Evolutionary conservation across 2,113 vertebrate species (phyloP).

Genomic region (Bos javanicus): DNA sequence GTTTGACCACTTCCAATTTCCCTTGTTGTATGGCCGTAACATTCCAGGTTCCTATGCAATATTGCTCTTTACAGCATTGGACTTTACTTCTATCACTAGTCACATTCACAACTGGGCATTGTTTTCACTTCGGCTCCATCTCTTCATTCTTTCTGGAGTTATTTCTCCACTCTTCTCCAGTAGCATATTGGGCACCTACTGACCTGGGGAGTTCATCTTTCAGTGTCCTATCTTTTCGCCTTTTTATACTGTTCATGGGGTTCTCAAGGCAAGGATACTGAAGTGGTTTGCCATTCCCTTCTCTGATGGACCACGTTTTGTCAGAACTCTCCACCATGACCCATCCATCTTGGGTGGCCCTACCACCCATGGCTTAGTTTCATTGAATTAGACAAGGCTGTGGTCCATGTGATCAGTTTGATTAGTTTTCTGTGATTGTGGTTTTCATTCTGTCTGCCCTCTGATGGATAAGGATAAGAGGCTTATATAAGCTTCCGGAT

Average conservation of each 20-base stretch:
- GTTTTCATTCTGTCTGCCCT: not conserved
- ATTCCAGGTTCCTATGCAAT: not conserved
- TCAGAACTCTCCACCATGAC: not conserved
- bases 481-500: not conserved
- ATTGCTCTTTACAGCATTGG: not conserved
- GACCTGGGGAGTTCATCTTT: not conserved
- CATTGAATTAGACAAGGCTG: not conserved
- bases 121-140: not conserved
- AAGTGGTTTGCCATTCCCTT: not conserved
- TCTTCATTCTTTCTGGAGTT: not conserved
- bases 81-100: not conserved
- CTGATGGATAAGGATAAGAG: not conserved
- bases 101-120: not conserved
- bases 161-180: not conserved
- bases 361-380: not conserved
- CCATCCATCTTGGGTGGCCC: not conserved
- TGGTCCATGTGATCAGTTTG: not conserved
- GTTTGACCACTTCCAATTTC: not conserved
- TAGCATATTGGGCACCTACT: not conserved
- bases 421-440: not conserved
- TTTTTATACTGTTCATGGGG: not conserved
- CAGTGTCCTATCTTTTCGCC: not conserved
- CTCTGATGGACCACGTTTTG: not conserved
- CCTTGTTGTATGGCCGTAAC: not conserved
- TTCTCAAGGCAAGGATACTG: not conserved